Conservation (phyloP, 2,113 vertebrate species). For the Petaurus breviceps region DNA sequence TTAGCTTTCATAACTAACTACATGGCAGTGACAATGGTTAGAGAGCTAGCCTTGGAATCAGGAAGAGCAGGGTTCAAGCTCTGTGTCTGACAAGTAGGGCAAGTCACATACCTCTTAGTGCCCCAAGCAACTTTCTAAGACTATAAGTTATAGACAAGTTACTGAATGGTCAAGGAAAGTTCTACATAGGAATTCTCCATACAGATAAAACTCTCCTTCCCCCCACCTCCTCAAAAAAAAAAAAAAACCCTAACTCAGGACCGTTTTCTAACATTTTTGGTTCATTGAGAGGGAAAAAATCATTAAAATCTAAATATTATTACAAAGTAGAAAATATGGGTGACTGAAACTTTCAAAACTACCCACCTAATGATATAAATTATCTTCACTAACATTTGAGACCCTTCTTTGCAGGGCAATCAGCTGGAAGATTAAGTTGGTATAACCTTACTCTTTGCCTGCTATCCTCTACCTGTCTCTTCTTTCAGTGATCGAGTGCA, state of each 20-base stretch:
- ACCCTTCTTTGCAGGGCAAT: neutral
- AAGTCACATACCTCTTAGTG: neutral
- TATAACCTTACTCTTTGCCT: neutral
- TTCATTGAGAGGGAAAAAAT: constrained; percentile 29
- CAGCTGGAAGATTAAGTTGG: neutral
- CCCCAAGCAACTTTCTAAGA: neutral
- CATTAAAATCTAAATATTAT: neutral
- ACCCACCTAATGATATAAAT: neutral
- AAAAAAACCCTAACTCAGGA: neutral
- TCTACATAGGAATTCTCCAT: neutral
- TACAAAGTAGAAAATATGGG: neutral
- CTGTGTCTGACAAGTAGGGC: neutral
- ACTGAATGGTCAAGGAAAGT: neutral
- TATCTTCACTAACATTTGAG: neutral
- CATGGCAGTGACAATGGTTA: neutral
- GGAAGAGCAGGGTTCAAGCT: neutral
- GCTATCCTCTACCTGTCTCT: constrained; percentile 40
- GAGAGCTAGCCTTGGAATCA: neutral
- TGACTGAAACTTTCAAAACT: constrained; percentile 5
- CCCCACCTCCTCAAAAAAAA: neutral
- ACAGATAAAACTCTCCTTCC: neutral
- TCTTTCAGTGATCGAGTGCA: constrained; percentile 65
- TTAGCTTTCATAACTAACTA: constrained; percentile 12
- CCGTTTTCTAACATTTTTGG: constrained; percentile 22
- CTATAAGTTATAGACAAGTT: neutral